These are phyloP conservation scores for Merops nubicus DNA, from an alignment of 2,113 vertebrate species.

Conservation along the genomic window DNA sequence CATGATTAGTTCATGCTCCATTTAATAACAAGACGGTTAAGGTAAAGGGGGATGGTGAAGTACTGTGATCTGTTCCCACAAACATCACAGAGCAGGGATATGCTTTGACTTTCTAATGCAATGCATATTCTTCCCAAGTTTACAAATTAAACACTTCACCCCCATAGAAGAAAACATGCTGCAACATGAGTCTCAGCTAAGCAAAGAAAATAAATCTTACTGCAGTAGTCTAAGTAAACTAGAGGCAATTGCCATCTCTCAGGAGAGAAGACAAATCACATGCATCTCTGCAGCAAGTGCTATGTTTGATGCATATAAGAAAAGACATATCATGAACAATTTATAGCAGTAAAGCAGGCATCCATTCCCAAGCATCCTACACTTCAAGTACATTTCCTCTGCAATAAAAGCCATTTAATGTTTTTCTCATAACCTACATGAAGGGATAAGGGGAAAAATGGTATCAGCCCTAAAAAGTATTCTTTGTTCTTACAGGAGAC, in stretches of 20 bases:
- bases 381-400: slow-evolving; percentile 43
- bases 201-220: slow-evolving; percentile 50
- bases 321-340: slow-evolving; percentile 74
- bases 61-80: background rate
- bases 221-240: slow-evolving; percentile 55
- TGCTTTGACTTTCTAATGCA: background rate
- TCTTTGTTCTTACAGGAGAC: background rate
- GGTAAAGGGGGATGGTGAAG: background rate
- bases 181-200: slow-evolving; percentile 15
- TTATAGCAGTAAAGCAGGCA: slow-evolving; percentile 58
- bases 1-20: background rate
- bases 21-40: background rate
- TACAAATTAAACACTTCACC: slow-evolving; percentile 23
- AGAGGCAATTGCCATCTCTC: slow-evolving; percentile 48
- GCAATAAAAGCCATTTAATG: slow-evolving; percentile 23
- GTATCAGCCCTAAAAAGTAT: background rate
- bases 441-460: background rate
- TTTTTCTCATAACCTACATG: background rate
- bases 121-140: background rate
- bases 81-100: background rate
- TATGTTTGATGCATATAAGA: slow-evolving; percentile 64
- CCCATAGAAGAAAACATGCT: slow-evolving; percentile 10
- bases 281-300: slow-evolving; percentile 56
- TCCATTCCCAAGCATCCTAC: background rate
- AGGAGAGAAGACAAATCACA: slow-evolving; percentile 55